Conservation (phyloP, 2,888 invertebrate species). For the Fabriciana adippe region DNA sequence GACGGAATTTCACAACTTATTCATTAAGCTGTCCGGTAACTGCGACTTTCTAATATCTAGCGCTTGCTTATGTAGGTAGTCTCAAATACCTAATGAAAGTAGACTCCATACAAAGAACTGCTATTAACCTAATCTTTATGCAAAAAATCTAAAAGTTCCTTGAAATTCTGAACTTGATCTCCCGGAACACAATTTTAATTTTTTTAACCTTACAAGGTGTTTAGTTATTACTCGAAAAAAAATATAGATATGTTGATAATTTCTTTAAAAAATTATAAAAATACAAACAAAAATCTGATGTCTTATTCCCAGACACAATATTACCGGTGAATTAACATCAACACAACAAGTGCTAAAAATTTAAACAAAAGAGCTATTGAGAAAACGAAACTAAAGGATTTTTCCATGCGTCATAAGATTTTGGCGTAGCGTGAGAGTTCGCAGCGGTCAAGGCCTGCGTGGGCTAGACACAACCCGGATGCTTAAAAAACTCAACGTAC, state of each 20-base stretch:
- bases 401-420: constrained; percentile 45
- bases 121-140: no score
- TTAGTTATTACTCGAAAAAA: no score
- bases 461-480: constrained; percentile 76
- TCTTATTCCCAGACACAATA: no score
- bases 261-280: no score
- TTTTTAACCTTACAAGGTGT: no score
- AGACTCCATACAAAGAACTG: background rate
- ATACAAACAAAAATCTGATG: no score
- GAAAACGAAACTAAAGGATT: constrained; percentile 32
- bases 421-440: constrained; percentile 54
- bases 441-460: constrained; percentile 76
- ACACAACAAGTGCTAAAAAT: constrained; percentile 11
- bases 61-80: constrained; percentile 25
- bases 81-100: constrained; percentile 14
- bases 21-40: constrained; percentile 48
- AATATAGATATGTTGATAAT: no score
- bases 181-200: no score
- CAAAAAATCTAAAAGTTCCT: no score
- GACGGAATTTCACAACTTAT: constrained; percentile 50
- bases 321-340: constrained; percentile 1
- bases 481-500: constrained; percentile 33
- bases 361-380: constrained; percentile 30
- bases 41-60: constrained; percentile 48
- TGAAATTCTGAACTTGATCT: no score